Base-by-base conservation (phyloP, 2,797 vertebrate species). In the Lycodopsis pacificus region DNA sequence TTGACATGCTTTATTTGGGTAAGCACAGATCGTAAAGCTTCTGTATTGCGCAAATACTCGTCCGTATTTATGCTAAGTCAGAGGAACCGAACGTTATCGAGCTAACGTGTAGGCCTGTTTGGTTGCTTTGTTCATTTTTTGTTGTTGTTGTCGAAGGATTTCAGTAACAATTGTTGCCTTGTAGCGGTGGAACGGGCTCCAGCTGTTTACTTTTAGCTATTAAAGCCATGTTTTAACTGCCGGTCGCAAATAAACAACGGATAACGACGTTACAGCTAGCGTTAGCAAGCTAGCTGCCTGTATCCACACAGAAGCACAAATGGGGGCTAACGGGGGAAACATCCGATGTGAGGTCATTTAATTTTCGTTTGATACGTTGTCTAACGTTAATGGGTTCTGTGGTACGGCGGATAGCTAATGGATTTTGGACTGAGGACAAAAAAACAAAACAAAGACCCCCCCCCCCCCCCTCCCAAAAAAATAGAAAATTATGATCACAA, bases 1-100 rank as follows among this genome's bases (percentile, higher is more conserved):
- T 86, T 90, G 93, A 86, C 88, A 95, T 95, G 94, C 81, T 88
- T 71, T 78, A 90, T 91, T 79, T 79, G 80, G 93, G 94, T 96
- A 88, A 92, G 95, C 71, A 40, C 32, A 30, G 0, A 2, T 67
- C 14, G 5, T 27, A 20, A 49, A 19, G 19, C 12, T 22, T 22
- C 1, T 62, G 7, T 51, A 25, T 32, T 1, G 10, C 2, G 13
- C 17, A 27, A 22, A 11, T 49, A 65, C 54, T 54, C 25, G 56
- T 51, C 69, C 44, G 53, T 73, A 73, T 93, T 94, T 94, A 74
- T 94, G 93, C 92, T 85, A 90, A 94, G 92, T 95, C 93, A 94
- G 90, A 84, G 85, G 58, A 69, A 80, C 74, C 76, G 46, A 65
- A 36, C 75, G 62, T 63, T 76, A 53, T 11, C 65, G 20, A 25